A percentile compares a stretch with the other conserved stretches of the same genome.
Conservation (phyloP, 2,797 vertebrate species). For the Vespertilio murinus region DNA sequence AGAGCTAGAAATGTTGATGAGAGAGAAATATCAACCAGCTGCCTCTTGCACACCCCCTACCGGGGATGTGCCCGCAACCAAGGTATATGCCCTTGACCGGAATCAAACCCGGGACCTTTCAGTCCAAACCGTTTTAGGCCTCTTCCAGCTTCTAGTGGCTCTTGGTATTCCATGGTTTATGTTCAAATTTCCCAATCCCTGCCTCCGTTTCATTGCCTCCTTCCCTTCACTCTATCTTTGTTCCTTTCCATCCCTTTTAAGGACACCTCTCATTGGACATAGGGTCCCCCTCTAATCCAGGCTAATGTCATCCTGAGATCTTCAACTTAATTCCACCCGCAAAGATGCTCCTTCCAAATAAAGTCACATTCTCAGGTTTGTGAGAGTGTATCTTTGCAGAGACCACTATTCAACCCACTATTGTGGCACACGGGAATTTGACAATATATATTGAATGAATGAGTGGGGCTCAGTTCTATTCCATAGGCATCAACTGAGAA, state of each 20-base stretch:
- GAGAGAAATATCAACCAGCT: no score
- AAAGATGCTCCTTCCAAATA: not conserved
- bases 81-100: no score
- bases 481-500: not conserved
- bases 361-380: not conserved
- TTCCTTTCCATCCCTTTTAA: not conserved
- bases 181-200: not conserved
- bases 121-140: no score
- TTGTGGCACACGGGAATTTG: not conserved
- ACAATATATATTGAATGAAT: not conserved
- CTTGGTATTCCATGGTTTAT: not conserved
- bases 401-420: not conserved
- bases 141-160: not conserved
- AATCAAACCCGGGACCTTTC: no score
- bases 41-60: no score
- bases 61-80: no score
- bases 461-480: not conserved
- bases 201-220: no score
- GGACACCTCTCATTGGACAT: not conserved
- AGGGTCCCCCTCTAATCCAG: no score
- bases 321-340: not conserved
- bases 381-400: fast-evolving
- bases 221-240: not conserved
- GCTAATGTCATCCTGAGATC: not conserved
- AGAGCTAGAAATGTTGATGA: no score